phyloP scores from a whole-genome alignment of 37 sponge, comb jelly and placozoan genomes.

The Theonella swinhoei region DNA sequence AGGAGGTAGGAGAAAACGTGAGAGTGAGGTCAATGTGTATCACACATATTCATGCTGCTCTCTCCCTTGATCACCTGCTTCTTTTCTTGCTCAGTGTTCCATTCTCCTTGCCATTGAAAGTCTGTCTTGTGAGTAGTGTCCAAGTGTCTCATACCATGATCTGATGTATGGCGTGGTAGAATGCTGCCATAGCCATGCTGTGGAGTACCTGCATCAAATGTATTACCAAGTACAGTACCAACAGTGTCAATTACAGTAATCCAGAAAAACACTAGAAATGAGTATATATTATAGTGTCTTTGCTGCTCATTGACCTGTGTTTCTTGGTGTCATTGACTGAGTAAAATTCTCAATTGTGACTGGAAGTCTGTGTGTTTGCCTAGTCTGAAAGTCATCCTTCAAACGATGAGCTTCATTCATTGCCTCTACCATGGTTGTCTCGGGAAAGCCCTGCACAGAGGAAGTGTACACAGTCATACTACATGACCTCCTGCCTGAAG shows the following conservation, averaged over 20 bases:
- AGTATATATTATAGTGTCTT: not conserved
- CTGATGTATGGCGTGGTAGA: constrained; percentile 64
- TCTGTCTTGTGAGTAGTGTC: constrained; percentile 67
- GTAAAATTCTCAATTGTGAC: constrained; percentile 45
- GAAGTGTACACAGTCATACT: too few species aligned
- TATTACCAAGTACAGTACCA: not conserved
- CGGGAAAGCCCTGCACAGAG: constrained; percentile 9
- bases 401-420: constrained; percentile 67
- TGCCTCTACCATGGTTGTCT: constrained; percentile 65
- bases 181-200: constrained; percentile 58
- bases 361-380: constrained; percentile 57
- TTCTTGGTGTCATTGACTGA: not conserved
- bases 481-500: too few species aligned
- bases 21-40: not conserved
- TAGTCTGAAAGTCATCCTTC: constrained; percentile 63
- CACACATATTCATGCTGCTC: not conserved
- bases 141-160: constrained; percentile 62
- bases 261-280: too few species aligned
- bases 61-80: not conserved
- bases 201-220: constrained; percentile 21
- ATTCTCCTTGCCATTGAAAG: constrained; percentile 66
- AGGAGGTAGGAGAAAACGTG: not conserved
- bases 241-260: not conserved
- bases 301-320: constrained; percentile 11
- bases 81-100: constrained; percentile 62